Conservation (phyloP, 2,113 vertebrate species). For the Spilogale gracilis region DNA sequence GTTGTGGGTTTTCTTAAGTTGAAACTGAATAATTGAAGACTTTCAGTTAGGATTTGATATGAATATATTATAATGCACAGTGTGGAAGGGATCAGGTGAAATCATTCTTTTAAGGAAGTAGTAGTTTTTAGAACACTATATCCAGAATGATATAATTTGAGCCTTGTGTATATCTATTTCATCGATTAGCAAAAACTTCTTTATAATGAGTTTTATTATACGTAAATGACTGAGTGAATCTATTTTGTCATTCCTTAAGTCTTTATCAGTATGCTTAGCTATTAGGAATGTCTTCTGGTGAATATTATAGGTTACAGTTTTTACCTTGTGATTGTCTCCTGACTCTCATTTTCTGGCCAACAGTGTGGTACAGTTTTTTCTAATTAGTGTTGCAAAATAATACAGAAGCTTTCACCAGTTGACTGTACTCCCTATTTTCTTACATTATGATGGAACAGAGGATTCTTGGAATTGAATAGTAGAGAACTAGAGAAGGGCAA, state of each 20-base stretch:
- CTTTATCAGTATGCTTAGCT: neutral
- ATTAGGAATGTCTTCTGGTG: neutral
- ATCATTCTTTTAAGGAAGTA: neutral
- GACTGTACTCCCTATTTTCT: neutral
- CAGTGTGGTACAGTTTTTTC: neutral
- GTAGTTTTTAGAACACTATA: neutral
- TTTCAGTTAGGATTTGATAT: neutral
- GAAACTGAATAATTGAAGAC: neutral
- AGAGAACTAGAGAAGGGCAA: neutral
- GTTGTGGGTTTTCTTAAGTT: neutral
- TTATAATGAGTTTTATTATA: neutral
- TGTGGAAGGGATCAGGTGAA: neutral
- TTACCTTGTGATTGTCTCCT: neutral
- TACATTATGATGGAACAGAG: neutral
- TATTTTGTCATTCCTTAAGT: slow-evolving; percentile 19
- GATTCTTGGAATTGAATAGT: neutral
- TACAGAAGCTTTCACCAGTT: neutral
- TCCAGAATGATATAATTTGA: slow-evolving; percentile 29
- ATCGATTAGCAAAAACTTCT: slow-evolving; percentile 2
- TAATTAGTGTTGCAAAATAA: neutral
- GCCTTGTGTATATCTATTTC: neutral
- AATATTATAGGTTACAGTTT: neutral
- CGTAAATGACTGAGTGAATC: neutral
- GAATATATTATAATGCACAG: neutral
- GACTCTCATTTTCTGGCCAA: neutral